Evolutionary conservation across 2,797 vertebrate species (phyloP).

Genomic region (Neosilurus mollespiculum): DNA sequence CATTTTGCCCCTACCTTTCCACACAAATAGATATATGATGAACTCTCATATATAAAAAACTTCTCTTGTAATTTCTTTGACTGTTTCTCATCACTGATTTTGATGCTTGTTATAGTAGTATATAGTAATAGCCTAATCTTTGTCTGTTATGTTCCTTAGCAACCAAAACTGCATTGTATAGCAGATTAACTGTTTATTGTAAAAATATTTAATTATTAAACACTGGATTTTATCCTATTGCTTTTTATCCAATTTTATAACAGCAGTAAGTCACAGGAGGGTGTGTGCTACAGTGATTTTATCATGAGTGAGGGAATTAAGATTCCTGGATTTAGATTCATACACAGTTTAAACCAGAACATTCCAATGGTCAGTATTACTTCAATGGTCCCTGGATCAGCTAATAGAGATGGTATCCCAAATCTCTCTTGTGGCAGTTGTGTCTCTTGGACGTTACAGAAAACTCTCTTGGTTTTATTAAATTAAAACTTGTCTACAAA

Average conservation of each 20-base stretch:
- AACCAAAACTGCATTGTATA: background rate
- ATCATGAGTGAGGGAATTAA: constrained; percentile 53
- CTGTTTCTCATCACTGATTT: background rate
- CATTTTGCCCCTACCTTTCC: background rate
- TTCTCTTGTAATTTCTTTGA: background rate
- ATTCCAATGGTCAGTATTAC: constrained; percentile 69
- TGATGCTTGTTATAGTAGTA: background rate
- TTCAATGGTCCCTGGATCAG: constrained; percentile 61
- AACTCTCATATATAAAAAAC: too few species aligned
- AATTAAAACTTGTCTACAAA: constrained; percentile 53
- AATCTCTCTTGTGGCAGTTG: constrained; percentile 71
- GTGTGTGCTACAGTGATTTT: background rate
- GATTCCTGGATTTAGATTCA: constrained; percentile 58
- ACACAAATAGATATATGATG: background rate
- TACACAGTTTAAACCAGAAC: constrained; percentile 68
- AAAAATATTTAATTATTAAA: background rate
- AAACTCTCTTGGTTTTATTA: constrained; percentile 69
- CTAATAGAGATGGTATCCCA: constrained; percentile 8
- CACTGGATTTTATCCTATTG: background rate
- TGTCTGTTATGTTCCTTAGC: background rate
- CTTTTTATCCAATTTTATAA: background rate
- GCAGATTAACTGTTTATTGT: background rate
- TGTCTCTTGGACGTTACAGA: constrained; percentile 73
- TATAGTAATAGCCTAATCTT: background rate
- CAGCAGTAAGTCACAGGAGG: constrained; percentile 9